Percentiles rank a stretch among this genome's conserved stretches.
Conservation (phyloP, 1,140 invertebrate genomes). For the Drosophila navojoa region DNA sequence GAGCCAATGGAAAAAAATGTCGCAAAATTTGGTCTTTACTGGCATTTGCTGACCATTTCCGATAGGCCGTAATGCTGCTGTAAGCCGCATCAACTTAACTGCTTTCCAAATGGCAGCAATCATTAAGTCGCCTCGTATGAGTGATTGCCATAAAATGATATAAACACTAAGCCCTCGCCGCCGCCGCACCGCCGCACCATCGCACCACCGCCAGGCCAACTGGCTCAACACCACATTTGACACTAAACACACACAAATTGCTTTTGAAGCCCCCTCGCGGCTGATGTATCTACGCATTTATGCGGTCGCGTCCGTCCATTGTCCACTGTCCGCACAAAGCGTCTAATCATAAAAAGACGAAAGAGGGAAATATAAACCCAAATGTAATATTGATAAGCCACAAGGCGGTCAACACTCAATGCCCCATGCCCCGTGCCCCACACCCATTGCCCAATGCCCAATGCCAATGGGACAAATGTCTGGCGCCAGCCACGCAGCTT, state of each 20-base stretch:
- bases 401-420: conserved; percentile 58
- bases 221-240: conserved; percentile 65
- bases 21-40: conserved; percentile 3
- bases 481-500: conserved; percentile 27
- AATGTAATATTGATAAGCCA: conserved; percentile 76
- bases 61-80: conserved; percentile 37
- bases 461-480: conserved; percentile 42
- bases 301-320: conserved; percentile 5
- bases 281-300: conserved; percentile 32
- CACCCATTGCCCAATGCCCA: conserved; percentile 39
- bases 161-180: conserved; percentile 55
- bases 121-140: conserved; percentile 64
- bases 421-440: conserved; percentile 1
- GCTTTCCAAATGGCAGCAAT: conserved; percentile 68
- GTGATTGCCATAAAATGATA: conserved; percentile 64
- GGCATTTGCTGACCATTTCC: conserved; percentile 63
- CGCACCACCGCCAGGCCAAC: conserved; percentile 15
- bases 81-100: conserved; percentile 62
- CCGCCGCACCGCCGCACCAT: conserved; percentile 8
- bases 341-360: conserved; percentile 27
- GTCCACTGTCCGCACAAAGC: conserved; percentile 37
- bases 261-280: conserved; percentile 59
- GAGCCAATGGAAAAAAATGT: not conserved
- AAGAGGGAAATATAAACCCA: conserved; percentile 32
- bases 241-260: conserved; percentile 77